A percentile compares a stretch with the other conserved stretches of the same genome.
These are phyloP conservation scores for Beris chalybata DNA, from an alignment of 2,888 invertebrate genomes.

Conservation along the genomic window DNA sequence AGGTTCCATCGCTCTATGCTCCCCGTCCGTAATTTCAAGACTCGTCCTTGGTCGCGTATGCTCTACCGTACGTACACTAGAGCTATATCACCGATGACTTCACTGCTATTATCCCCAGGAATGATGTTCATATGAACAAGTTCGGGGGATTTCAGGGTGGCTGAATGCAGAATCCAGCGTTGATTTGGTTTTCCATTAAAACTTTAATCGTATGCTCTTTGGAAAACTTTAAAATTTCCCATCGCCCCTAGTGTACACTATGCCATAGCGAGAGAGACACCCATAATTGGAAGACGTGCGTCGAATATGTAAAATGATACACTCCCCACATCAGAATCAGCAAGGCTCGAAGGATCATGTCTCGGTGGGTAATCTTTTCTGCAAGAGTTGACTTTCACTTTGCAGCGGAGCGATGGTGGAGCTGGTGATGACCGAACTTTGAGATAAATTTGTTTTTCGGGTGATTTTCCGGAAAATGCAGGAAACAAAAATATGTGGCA, in stretches of 20 bases:
- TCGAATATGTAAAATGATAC: constrained; percentile 28
- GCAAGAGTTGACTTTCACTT: constrained; percentile 26
- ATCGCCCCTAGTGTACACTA: constrained; percentile 4
- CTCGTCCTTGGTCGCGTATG: too few relatives aligned
- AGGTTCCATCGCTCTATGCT: too few relatives aligned
- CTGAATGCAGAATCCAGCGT: neutral
- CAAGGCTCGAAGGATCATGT: constrained; percentile 26
- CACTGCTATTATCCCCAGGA: too few relatives aligned
- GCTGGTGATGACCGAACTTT: too few relatives aligned
- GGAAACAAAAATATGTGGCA: too few relatives aligned
- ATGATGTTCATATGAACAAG: too few relatives aligned
- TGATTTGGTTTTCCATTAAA: constrained; percentile 28
- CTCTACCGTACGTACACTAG: too few relatives aligned
- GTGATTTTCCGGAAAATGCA: too few relatives aligned
- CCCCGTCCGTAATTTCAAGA: too few relatives aligned
- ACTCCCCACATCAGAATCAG: neutral
- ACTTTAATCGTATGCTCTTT: constrained; percentile 22
- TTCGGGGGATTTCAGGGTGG: too few relatives aligned
- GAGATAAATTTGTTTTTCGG: too few relatives aligned
- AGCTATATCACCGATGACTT: too few relatives aligned
- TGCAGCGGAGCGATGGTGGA: neutral
- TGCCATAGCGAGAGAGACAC: constrained; percentile 10
- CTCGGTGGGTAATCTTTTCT: constrained; percentile 28
- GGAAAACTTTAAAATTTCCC: constrained; percentile 26
- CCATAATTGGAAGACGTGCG: constrained; percentile 32